Conservation (phyloP, 2,113 vertebrate genomes). For the Crypturellus undulatus region DNA sequence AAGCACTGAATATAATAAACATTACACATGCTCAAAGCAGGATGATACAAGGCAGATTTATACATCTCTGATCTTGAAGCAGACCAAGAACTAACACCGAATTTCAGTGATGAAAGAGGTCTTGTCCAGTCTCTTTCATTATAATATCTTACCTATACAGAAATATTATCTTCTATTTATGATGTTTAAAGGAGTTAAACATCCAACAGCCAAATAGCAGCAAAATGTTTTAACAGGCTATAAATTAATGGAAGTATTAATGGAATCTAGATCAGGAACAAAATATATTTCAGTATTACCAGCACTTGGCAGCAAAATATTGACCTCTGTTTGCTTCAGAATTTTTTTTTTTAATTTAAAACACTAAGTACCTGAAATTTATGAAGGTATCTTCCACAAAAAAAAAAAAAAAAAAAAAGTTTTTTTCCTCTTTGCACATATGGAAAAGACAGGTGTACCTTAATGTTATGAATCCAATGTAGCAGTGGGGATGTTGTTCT, state of each 20-base stretch:
- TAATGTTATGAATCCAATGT: neutral
- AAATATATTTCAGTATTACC: neutral
- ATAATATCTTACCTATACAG: neutral
- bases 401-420: no score
- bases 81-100: neutral
- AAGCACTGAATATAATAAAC: neutral
- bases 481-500: neutral
- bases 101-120: neutral
- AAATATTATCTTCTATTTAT: neutral
- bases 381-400: neutral
- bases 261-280: fast-evolving
- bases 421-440: neutral
- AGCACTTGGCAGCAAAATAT: neutral
- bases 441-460: neutral
- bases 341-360: neutral
- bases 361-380: neutral
- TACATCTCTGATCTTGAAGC: neutral
- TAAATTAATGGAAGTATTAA: neutral
- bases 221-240: neutral
- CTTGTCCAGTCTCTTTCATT: neutral
- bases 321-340: neutral
- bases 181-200: neutral
- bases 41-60: fast-evolving
- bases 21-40: neutral
- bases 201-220: neutral